phyloP scores from a whole-genome alignment of 1,140 invertebrate genomes.

The Galendromus occidentalis region DNA sequence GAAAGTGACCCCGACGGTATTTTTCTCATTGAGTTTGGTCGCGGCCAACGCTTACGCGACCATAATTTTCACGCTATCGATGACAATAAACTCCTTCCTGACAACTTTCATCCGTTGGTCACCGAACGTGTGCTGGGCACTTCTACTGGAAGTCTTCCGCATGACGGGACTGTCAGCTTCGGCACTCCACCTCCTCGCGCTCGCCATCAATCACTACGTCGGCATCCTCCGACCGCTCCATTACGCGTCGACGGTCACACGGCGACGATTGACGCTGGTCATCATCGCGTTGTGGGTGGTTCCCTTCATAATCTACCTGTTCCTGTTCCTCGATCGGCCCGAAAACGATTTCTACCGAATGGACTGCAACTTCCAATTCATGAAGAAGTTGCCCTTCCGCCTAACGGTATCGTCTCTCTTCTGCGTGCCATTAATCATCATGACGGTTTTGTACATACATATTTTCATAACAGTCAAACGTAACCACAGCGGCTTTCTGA shows the following conservation, averaged over 20 bases:
- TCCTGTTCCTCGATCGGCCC: constrained; percentile 28
- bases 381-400: constrained; percentile 31
- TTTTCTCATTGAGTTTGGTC: constrained; percentile 38
- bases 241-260: constrained; percentile 26
- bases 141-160: constrained; percentile 33
- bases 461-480: constrained; percentile 36
- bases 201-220: constrained; percentile 46
- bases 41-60: constrained; percentile 37
- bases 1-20: constrained; percentile 28
- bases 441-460: constrained; percentile 38
- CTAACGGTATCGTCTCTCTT: constrained; percentile 26
- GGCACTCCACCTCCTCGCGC: constrained; percentile 38
- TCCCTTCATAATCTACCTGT: constrained; percentile 33
- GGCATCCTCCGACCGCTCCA: constrained; percentile 40
- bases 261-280: constrained; percentile 28
- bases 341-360: constrained; percentile 13
- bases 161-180: constrained; percentile 37
- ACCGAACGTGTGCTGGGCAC: constrained; percentile 23
- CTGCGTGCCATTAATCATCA: constrained; percentile 32
- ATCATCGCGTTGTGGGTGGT: constrained; percentile 35
- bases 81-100: constrained; percentile 37
- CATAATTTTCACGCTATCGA: constrained; percentile 30
- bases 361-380: constrained; percentile 28
- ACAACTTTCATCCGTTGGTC: constrained; percentile 18
- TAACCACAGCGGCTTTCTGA: constrained; percentile 23